A percentile compares a stretch with the other conserved stretches of the same genome.
These are phyloP conservation scores for Apoda limacodes DNA, from an alignment of 2,888 invertebrate species.

Conservation along the genomic window DNA sequence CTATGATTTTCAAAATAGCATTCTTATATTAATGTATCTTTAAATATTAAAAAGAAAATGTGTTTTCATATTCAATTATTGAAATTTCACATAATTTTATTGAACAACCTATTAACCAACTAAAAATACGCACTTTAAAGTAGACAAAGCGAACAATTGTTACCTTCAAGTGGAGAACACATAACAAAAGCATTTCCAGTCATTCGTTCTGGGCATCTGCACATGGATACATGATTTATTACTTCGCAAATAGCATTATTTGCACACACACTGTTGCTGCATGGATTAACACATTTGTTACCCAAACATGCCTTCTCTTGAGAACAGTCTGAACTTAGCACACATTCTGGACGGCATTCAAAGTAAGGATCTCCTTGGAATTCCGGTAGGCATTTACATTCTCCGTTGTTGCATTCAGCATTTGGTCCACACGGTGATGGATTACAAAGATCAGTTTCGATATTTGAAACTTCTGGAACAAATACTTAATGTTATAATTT, in stretches of 20 bases:
- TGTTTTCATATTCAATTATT: too few species aligned
- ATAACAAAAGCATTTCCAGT: slow-evolving; percentile 76
- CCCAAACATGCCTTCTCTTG: slow-evolving; percentile 73
- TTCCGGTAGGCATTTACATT: slow-evolving; percentile 72
- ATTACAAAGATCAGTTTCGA: slow-evolving; percentile 67
- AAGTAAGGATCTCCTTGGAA: slow-evolving; percentile 76
- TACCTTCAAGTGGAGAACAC: slow-evolving; percentile 64
- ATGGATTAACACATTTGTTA: slow-evolving; percentile 79
- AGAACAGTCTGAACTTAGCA: slow-evolving; percentile 75
- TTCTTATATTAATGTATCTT: not conserved
- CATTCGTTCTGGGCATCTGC: slow-evolving; percentile 75
- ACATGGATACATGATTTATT: slow-evolving; percentile 78
- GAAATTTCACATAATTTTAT: too few species aligned
- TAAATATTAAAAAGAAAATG: too few species aligned
- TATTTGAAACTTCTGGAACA: too few species aligned
- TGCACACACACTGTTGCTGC: slow-evolving; percentile 76
- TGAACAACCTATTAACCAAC: too few species aligned
- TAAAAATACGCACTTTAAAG: too few species aligned
- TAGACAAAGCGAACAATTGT: too few species aligned
- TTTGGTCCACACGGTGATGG: slow-evolving; percentile 77
- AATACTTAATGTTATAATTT: too few species aligned
- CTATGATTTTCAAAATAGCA: too few species aligned
- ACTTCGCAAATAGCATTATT: slow-evolving; percentile 78
- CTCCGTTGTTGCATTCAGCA: slow-evolving; percentile 67
- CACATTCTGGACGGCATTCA: slow-evolving; percentile 78